A percentile compares a stretch with the other conserved stretches of the same genome.
Evolutionary conservation across 2,797 vertebrate genomes (phyloP).

Genomic region (Acanthiza pusilla): DNA sequence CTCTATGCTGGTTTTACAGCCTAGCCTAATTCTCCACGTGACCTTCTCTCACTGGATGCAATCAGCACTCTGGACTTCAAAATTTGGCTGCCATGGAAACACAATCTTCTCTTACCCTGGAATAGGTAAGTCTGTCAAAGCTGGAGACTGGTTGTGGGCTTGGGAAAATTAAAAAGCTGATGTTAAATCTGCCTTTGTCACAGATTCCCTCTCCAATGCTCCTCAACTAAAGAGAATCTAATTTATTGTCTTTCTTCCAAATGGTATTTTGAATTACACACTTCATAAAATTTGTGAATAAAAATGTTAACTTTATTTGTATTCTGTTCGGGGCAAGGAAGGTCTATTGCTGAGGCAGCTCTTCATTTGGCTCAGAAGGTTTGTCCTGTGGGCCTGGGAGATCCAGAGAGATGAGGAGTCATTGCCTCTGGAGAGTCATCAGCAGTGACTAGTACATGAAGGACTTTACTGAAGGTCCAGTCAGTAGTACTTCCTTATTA

Average conservation of each 20-base stretch:
- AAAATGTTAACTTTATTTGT: not conserved
- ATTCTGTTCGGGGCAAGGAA: not conserved
- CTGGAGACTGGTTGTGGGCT: not conserved
- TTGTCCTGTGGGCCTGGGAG: not conserved
- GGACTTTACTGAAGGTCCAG: not conserved
- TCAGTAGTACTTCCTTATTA: not conserved
- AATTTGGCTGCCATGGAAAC: not conserved
- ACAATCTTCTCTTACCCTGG: not conserved
- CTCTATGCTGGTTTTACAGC: not conserved
- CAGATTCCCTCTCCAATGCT: not conserved
- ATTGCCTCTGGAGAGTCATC: not conserved
- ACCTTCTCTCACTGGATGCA: not conserved
- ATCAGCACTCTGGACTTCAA: not conserved
- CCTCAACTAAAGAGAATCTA: not conserved
- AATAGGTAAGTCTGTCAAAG: not conserved
- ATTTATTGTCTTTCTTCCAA: not conserved
- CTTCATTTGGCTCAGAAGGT: not conserved
- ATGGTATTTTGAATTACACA: not conserved
- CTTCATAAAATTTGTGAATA: not conserved
- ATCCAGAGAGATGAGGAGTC: not conserved
- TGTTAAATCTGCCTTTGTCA: not conserved
- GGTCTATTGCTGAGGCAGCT: not conserved
- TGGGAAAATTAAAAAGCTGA: not conserved
- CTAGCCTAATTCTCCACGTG: not conserved
- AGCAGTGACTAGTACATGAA: not conserved